Conservation (phyloP, 2,888 invertebrate species). For the Drosophila picticornis region DNA sequence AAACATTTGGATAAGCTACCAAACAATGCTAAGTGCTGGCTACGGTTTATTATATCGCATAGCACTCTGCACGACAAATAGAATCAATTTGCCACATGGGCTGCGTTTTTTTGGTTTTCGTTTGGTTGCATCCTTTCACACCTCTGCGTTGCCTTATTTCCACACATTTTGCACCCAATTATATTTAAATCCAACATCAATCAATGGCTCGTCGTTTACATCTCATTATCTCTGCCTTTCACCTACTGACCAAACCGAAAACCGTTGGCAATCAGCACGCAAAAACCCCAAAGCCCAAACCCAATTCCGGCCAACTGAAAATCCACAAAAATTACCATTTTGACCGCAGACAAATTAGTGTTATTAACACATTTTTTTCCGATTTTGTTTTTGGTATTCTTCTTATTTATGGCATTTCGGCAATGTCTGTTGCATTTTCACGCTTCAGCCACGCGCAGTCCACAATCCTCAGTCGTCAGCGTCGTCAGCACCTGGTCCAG, state of each 20-base stretch:
- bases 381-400: constrained; percentile 20
- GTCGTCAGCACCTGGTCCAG: constrained; percentile 57
- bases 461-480: constrained; percentile 34
- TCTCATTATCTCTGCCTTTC: constrained; percentile 76
- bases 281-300: constrained; percentile 44
- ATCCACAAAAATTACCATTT: constrained; percentile 80
- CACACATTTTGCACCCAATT: constrained; percentile 74
- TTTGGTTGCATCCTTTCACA: constrained; percentile 14
- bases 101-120: neutral
- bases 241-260: constrained; percentile 68
- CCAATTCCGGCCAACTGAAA: constrained; percentile 66
- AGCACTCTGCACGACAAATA: neutral
- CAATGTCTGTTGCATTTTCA: constrained; percentile 72
- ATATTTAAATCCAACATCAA: constrained; percentile 56
- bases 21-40: constrained; percentile 34
- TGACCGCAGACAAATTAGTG: constrained; percentile 80
- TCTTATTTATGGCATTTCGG: constrained; percentile 67
- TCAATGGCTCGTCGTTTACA: constrained; percentile 67
- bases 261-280: constrained; percentile 66
- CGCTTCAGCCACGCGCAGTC: constrained; percentile 71
- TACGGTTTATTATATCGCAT: constrained; percentile 1
- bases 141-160: constrained; percentile 22
- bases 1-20: constrained; percentile 5
- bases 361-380: constrained; percentile 76
- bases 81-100: constrained; percentile 12